Conservation (phyloP, 2,888 invertebrate genomes). For the Tachystola acroxantha region DNA sequence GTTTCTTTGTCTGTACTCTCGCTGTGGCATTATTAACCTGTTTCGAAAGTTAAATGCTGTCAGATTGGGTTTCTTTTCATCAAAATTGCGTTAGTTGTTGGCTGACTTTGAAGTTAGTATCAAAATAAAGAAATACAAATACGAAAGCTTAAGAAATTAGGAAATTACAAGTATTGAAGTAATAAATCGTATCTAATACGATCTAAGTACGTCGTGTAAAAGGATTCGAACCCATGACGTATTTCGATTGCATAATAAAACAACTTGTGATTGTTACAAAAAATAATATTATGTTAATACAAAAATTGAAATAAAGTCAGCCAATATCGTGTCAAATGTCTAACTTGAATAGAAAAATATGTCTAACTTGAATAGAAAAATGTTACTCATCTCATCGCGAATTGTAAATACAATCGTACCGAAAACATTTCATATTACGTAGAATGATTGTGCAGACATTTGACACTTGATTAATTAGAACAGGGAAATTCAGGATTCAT, state of each 20-base stretch:
- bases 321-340: conserved; percentile 27
- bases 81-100: conserved; percentile 23
- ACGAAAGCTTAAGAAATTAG: not conserved
- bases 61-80: conserved; percentile 28
- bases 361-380: too few species aligned
- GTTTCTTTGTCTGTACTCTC: conserved; percentile 99
- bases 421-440: too few species aligned
- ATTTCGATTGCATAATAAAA: conserved; percentile 4
- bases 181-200: not conserved
- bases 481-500: conserved; percentile 21
- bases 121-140: not conserved
- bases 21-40: conserved; percentile 99
- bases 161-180: too few species aligned
- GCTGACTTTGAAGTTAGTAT: conserved; percentile 32
- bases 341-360: too few species aligned
- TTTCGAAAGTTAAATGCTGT: conserved; percentile 54
- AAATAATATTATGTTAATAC: conserved; percentile 9
- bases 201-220: conserved; percentile 3
- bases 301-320: conserved; percentile 22
- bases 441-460: too few species aligned
- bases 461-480: conserved; percentile 20
- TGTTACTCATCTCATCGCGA: too few species aligned
- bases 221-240: conserved; percentile 36
- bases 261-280: not conserved
- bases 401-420: too few species aligned